A percentile compares a stretch with the other conserved stretches of the same genome.
These are phyloP conservation scores for Tuberolachnus salignus DNA, from an alignment of 2,888 invertebrate species.

Conservation along the genomic window DNA sequence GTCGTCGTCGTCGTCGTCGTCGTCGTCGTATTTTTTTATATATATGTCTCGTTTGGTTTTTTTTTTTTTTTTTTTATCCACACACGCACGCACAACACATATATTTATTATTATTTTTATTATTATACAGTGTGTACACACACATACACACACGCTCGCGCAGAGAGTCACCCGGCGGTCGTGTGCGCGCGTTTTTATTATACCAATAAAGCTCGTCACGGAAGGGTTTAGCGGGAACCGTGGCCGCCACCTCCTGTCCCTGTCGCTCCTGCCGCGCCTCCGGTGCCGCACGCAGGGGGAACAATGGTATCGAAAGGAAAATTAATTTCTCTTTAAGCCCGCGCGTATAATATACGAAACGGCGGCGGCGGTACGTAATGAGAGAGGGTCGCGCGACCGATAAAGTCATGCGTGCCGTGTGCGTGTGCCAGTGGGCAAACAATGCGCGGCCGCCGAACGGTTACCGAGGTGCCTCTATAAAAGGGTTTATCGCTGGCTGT, in stretches of 20 bases:
- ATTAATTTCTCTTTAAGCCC: constrained; percentile 57
- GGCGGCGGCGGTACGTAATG: constrained; percentile 46
- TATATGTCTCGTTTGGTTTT: constrained; percentile 35
- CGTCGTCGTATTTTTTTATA: constrained; percentile 18
- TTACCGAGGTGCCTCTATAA: constrained; percentile 44
- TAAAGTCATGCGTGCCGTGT: constrained; percentile 54
- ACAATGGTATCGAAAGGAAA: constrained; percentile 57
- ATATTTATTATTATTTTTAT: neutral
- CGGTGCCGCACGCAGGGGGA: constrained; percentile 51
- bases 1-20: constrained; percentile 26
- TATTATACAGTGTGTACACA: neutral
- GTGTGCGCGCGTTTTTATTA: constrained; percentile 48
- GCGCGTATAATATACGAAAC: constrained; percentile 46
- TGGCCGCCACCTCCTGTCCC: neutral
- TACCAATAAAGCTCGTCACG: constrained; percentile 57
- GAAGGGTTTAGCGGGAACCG: constrained; percentile 48
- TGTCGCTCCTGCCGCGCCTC: neutral
- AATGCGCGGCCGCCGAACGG: constrained; percentile 42
- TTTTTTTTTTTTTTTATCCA: neutral
- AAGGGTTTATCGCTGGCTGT: constrained; percentile 54
- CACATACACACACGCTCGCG: neutral
- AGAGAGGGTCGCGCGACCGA: constrained; percentile 51
- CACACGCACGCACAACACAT: neutral
- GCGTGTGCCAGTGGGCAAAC: constrained; percentile 54
- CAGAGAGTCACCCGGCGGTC: constrained; percentile 42